A percentile compares a stretch with the other conserved stretches of the same genome.
Evolutionary conservation across 2,113 vertebrate genomes (phyloP).

Genomic region (Rhombomys opimus): DNA sequence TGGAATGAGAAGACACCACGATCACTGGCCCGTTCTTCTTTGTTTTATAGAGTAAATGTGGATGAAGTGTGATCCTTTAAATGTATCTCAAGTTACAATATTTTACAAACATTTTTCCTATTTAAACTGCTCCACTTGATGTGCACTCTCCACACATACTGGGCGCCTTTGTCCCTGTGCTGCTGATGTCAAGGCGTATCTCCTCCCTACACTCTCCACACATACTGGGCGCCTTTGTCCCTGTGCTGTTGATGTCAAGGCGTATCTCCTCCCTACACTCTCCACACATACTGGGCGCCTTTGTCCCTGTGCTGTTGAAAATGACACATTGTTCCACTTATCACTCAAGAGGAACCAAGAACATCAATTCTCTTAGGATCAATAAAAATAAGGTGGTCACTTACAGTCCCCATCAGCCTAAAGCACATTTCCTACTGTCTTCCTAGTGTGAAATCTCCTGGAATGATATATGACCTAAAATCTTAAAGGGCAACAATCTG

Average conservation of each 20-base stretch:
- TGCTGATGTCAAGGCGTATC: too few relatives aligned
- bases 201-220: too few relatives aligned
- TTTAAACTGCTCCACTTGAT: not conserved
- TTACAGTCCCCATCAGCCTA: not conserved
- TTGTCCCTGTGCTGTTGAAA: constrained; percentile 14
- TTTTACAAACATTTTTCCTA: constrained; percentile 18
- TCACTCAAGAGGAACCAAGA: not conserved
- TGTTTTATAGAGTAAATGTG: not conserved
- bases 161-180: too few relatives aligned
- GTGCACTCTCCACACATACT: too few relatives aligned
- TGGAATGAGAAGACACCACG: not conserved
- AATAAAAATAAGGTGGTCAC: not conserved
- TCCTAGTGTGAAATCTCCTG: not conserved
- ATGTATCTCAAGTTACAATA: not conserved
- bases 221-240: too few relatives aligned
- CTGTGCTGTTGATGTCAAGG: not conserved
- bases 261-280: not conserved
- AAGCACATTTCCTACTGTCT: not conserved
- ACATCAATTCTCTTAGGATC: not conserved
- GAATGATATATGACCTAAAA: constrained; percentile 42
- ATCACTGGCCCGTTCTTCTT: not conserved
- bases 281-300: not conserved
- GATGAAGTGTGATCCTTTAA: not conserved
- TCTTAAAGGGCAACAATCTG: constrained; percentile 4
- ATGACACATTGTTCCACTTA: not conserved